Base-by-base conservation (phyloP, 2,888 invertebrate species). In the Tinea semifulvella region DNA sequence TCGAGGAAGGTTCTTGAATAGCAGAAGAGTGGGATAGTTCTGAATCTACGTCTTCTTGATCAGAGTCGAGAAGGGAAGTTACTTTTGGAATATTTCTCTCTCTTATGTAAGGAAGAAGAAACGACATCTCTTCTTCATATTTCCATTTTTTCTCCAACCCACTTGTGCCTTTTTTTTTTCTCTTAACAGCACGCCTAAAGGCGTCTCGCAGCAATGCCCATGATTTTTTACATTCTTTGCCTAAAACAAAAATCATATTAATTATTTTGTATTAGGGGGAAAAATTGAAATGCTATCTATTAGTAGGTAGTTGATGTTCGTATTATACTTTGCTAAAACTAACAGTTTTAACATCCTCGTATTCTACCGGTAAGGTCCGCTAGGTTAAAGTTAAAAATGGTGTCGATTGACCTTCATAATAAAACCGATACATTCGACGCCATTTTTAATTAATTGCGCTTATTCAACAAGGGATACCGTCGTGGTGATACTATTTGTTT, bases 101-200 rank as follows among this genome's bases (percentile, higher is more conserved):
- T 45, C 50, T 52, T 42, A 49, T 44, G 44, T 50, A 46, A 28
- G 51, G 51, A 44, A 52, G 42, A 42, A 52, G 50, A 48, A 52
- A 52, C 42, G 46, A 42, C 52, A 52, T 52, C 44, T 50, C 50
- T 25, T 50, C 52, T 46, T 52, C 49, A 45, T 51, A 52, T 47
- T 48, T 49, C 52, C 52, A 52, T 48, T 52, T 50, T 46, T 49
- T 52, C 25, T 17, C 42, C 43, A 35, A 42, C 45, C 44, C 46
- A 22, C 8, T 5, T 22, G 8, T 7, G 19, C 47, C 46, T 42
- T 47, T 44, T 48, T 48, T 51, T 42, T 35, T 44, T 44, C 48
- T 52, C 44, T 47, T 49, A 25, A 49, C 26, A 48, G 46, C 46
- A 40, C 48, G 49, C 46, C 49, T 47, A 46, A 48, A 52, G 31